Base-by-base conservation (phyloP, 2,888 invertebrate species). In the Strigamia transsilvanica region DNA sequence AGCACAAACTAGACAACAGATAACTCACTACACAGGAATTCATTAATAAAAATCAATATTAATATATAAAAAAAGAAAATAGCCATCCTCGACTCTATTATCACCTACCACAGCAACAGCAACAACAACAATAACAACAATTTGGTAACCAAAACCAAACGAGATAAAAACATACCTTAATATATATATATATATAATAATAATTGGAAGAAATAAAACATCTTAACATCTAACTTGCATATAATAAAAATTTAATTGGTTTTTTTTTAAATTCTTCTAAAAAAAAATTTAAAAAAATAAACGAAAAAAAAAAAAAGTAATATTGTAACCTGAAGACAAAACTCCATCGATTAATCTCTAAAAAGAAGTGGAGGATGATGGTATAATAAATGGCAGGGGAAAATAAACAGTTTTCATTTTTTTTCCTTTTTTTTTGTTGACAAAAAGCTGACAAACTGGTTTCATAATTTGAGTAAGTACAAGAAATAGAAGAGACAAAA, bases 1-100 rank as follows among this genome's bases (percentile, higher is more conserved):
- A 73, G 73, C 73, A 73, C 73, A 73, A 73, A 73, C 73, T 73
- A 73, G 73, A 73, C 73, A 73, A 73, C 73, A 73, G 32, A 73
- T 73, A 73, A 73, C 73, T 73, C 27, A 73, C 73, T 73, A 73
- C 73, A 73, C 73, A 73, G 73, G 73, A 27, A 73, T 73, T 73
- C 23, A 73, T 73, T 23, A 73, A 73, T 56, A 56, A 56, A 56
- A 56, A 56, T 56, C n/a, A 56, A 56, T 21, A 56, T 9, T 56
- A 18, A 18, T 56, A 56, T 18, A 27, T 12, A 73, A 32, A 73
- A 32, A n/a, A 73, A 73, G n/a, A 73, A 73, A 73, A 23, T 27
- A 21, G 27, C 73, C 73, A 73, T 73, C 73, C 73, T 73, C 73
- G 15, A 73, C 73, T 73, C 61, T 23, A 73, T 32, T 32, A 73